phyloP scores from a whole-genome alignment of 1,140 invertebrate species.

The Drosophila lini region DNA sequence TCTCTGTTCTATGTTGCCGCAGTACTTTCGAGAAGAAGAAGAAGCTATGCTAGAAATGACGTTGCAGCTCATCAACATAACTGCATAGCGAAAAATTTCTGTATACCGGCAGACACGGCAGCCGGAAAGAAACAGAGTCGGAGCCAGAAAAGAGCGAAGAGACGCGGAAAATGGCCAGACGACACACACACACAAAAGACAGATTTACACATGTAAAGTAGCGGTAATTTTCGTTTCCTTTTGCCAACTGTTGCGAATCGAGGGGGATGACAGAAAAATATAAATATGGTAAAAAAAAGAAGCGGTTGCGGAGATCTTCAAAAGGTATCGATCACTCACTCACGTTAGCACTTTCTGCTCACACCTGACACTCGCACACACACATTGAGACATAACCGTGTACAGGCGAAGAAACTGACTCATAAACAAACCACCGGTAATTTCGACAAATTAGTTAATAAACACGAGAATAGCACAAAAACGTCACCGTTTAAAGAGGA shows the following conservation, averaged over 20 bases:
- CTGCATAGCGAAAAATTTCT: constrained; percentile 50
- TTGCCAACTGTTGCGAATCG: constrained; percentile 45
- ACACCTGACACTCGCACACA: constrained; percentile 30
- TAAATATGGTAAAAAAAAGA: background rate
- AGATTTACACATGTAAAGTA: constrained; percentile 40
- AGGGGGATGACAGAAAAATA: constrained; percentile 1
- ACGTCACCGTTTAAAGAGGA: constrained; percentile 37
- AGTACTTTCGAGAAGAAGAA: constrained; percentile 57
- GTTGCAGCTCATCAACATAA: constrained; percentile 52
- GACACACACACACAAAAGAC: constrained; percentile 16
- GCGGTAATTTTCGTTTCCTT: constrained; percentile 20
- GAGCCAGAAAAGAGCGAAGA: constrained; percentile 16
- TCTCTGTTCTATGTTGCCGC: constrained; percentile 48
- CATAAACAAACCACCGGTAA: constrained; percentile 37
- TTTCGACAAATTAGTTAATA: constrained; percentile 72
- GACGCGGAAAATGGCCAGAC: constrained; percentile 59
- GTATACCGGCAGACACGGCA: constrained; percentile 33
- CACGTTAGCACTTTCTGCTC: constrained; percentile 16
- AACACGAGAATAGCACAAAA: constrained; percentile 58
- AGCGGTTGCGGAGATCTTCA: constrained; percentile 22
- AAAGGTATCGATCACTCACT: constrained; percentile 34
- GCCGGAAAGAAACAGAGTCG: constrained; percentile 9
- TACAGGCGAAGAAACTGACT: constrained; percentile 33
- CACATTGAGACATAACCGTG: background rate
- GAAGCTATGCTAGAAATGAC: constrained; percentile 54